phyloP scores from a whole-genome alignment of 2,113 vertebrate genomes.

The Pseudopipra pipra region DNA sequence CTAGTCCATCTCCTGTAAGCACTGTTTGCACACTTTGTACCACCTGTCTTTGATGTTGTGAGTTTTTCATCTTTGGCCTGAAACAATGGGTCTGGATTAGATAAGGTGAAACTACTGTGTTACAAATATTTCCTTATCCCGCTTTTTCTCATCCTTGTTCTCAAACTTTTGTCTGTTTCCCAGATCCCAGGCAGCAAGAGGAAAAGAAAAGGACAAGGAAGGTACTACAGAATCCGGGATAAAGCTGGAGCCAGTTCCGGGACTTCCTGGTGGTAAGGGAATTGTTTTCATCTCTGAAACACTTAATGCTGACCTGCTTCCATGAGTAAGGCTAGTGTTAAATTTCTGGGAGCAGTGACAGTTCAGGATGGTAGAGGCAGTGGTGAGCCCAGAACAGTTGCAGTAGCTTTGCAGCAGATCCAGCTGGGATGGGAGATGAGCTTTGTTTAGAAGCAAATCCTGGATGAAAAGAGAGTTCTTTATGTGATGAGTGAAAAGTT shows the following conservation, averaged over 20 bases:
- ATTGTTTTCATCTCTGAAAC: neutral
- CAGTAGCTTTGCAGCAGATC: neutral
- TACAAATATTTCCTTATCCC: neutral
- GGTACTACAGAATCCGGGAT: slow-evolving; percentile 89
- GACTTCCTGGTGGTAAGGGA: slow-evolving; percentile 86
- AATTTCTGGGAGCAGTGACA: neutral
- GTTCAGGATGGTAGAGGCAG: neutral
- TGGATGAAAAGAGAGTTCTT: neutral
- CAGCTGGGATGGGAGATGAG: neutral
- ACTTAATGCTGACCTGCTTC: neutral
- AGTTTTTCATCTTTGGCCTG: neutral
- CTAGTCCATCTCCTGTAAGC: neutral
- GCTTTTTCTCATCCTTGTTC: neutral
- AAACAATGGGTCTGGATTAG: neutral
- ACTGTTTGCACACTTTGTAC: neutral
- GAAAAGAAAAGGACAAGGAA: slow-evolving; percentile 89
- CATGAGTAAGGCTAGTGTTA: accelerated
- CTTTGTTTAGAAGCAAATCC: neutral
- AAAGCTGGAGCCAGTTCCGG: slow-evolving; percentile 92
- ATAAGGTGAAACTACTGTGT: neutral
- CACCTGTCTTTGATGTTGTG: neutral
- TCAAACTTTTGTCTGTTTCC: neutral
- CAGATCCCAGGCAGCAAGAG: slow-evolving; percentile 92
- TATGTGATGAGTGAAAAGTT: neutral
- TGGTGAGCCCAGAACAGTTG: neutral